Base-by-base conservation (phyloP, 2,797 vertebrate genomes). In the Siniperca undulata region DNA sequence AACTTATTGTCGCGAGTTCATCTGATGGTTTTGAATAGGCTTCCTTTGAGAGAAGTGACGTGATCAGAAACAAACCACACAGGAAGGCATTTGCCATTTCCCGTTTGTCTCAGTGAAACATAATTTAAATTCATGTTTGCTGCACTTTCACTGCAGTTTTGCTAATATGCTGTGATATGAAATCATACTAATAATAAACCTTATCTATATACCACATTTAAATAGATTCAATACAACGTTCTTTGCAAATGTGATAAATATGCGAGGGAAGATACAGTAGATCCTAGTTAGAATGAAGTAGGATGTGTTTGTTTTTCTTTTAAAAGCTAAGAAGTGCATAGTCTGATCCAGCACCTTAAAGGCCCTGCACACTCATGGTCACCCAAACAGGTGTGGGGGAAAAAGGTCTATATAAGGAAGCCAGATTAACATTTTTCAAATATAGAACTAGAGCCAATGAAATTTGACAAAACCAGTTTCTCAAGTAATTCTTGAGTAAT, bases 1-100 rank as follows among this genome's bases (percentile, higher is more conserved):
- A 30, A 30, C 27, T 30, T 30, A 30, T 30, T 30, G 38, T n/a
- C 40, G 65, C 0, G 0, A 20, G 9, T 14, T 5, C n/a, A 24
- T 75, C 16, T 77, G 44, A 73, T 74, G 24, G 20, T 50, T 66
- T 81, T 67, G 22, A 71, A 78, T 70, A 27, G 0, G 50, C 73
- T 89, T 91, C 86, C 90, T 83, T 68, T 84, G 50, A 55, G 61
- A 82, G 70, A 78, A 36, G 1, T 53, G 69, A 82, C 61, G 16
- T 81, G 84, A 77, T 75, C 19, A 73, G 81, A 52, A 61, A 40
- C 20, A 84, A 84, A 88, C 91, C 88, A 72, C 85, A 91, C 81
- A 87, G 88, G 89, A 91, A 91, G 62, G 6, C 56, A 34, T 60
- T 55, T 16, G 42, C 55, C 0, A 62, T 79, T 84, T 88, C 72